Evolutionary conservation across 92 coral and sea anemone genomes (phyloP).

Genomic region (Zoanthus solanderi): DNA sequence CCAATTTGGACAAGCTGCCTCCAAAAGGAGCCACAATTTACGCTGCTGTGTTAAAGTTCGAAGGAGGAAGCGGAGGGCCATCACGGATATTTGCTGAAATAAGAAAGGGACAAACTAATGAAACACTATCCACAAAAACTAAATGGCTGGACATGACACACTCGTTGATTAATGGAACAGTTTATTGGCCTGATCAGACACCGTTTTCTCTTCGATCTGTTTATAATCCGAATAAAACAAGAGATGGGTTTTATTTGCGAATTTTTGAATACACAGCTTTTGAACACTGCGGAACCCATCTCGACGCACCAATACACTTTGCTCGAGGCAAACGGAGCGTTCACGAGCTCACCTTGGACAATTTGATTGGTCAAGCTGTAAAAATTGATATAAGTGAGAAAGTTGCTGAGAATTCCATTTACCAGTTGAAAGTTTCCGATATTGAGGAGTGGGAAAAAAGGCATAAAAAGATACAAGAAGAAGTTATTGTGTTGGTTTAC

Average conservation of each 20-base stretch:
- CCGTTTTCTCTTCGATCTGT: slow-evolving; percentile 50
- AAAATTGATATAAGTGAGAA: slow-evolving; percentile 35
- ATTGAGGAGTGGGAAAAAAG: slow-evolving; percentile 36
- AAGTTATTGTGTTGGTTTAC: slow-evolving; percentile 6
- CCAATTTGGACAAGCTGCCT: slow-evolving; percentile 66
- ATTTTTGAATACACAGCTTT: slow-evolving; percentile 51
- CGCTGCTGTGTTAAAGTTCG: slow-evolving; percentile 62
- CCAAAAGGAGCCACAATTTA: slow-evolving; percentile 62
- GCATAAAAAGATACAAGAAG: slow-evolving; percentile 20
- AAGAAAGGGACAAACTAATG: neutral
- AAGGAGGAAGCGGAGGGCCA: slow-evolving; percentile 68
- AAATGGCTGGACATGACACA: slow-evolving; percentile 77
- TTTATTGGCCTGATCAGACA: slow-evolving; percentile 68
- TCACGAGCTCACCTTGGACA: slow-evolving; percentile 25
- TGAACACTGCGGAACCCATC: slow-evolving; percentile 86
- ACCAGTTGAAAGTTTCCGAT: slow-evolving; percentile 29
- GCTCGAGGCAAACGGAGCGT: neutral
- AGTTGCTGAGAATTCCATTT: slow-evolving; percentile 17
- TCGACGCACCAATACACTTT: neutral
- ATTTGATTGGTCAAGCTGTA: slow-evolving; percentile 46
- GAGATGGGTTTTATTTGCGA: slow-evolving; percentile 51
- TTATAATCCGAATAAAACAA: slow-evolving; percentile 31
- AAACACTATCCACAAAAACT: neutral
- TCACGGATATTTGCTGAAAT: slow-evolving; percentile 59
- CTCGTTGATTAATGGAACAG: slow-evolving; percentile 67